Base-by-base conservation (phyloP, 2,888 invertebrate species). In the Pocota personata region DNA sequence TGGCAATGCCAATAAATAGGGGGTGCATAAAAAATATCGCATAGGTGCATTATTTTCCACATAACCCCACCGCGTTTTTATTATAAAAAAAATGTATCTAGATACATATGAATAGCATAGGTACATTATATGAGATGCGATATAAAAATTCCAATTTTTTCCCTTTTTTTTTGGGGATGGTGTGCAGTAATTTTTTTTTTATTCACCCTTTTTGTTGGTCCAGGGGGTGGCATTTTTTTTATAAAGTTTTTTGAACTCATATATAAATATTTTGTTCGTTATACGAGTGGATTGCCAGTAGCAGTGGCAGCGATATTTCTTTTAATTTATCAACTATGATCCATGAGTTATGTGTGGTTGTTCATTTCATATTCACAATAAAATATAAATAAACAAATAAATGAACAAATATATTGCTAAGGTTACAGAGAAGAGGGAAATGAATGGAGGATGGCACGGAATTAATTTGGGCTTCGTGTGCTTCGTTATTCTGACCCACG, bases 41-140 rank as follows among this genome's bases (percentile, higher is more conserved):
- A 69, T 80, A 80, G 84, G 80, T 84, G 84, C 84, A 84, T 84
- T 84, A 84, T 84, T 76, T 80, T 64, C 46, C 73, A 64, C 62
- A 71, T 35, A 79, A 52, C 62, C 57, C 67, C 55, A 8, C 19
- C 35, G 46, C 48, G 32, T 24, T 75, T 66, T 69, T 62, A 57
- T n/a, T n/a, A n/a, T n/a, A 73, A 40, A 69, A 84, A 82, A 72
- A 66, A 58, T 57, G 71, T 66, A 71, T 57, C 69, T 50, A 80
- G 75, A 80, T 79, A 80, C 64, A 66, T 60, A 83, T 60, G 62
- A 66, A 55, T 64, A 6, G 69, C 64, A 80, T 71, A 52, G 72
- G 82, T 57, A 78, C 75, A 79, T 79, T 75, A 84, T 84, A 69
- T 84, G 84, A 58, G 57, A 75, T 52, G 72, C 19, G 69, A 80